These are phyloP conservation scores for Drosophila barbarae DNA, from an alignment of 2,888 invertebrate genomes.

Conservation along the genomic window DNA sequence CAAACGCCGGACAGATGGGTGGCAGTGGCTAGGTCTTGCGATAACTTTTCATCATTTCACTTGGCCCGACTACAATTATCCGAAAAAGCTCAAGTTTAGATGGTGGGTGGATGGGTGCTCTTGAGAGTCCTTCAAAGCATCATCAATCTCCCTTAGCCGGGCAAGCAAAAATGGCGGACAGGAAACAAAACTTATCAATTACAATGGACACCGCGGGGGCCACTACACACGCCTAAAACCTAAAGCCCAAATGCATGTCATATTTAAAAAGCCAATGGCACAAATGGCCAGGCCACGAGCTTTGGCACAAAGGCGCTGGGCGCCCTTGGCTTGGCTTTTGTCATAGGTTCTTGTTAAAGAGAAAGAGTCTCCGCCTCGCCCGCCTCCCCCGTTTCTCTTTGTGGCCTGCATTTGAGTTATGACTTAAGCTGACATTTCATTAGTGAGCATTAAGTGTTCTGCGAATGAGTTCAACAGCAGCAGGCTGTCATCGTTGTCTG, in stretches of 20 bases:
- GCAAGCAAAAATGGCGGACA: constrained; percentile 61
- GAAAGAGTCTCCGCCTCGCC: constrained; percentile 6
- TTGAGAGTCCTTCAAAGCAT: constrained; percentile 65
- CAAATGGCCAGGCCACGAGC: constrained; percentile 37
- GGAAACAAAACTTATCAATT: constrained; percentile 69
- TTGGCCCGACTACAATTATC: constrained; percentile 64
- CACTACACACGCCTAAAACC: constrained; percentile 54
- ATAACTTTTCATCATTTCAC: constrained; percentile 73
- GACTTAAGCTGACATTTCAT: constrained; percentile 79
- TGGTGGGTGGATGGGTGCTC: constrained; percentile 5
- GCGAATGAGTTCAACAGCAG: constrained; percentile 67
- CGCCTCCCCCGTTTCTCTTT: constrained; percentile 19
- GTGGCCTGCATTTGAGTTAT: constrained; percentile 73
- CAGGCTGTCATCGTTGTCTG: constrained; percentile 36
- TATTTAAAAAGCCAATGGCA: constrained; percentile 66
- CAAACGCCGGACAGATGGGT: constrained; percentile 54
- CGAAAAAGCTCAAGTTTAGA: constrained; percentile 44
- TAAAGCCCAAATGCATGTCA: constrained; percentile 69
- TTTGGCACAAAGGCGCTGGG: constrained; percentile 11
- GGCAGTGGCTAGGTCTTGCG: constrained; percentile 26
- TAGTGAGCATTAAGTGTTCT: constrained; percentile 74
- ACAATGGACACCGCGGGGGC: constrained; percentile 59
- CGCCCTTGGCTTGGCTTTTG: constrained; percentile 60
- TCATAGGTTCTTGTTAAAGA: constrained; percentile 37
- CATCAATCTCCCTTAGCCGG: constrained; percentile 71